phyloP scores from a whole-genome alignment of 2,797 vertebrate genomes.

The Periparus ater region DNA sequence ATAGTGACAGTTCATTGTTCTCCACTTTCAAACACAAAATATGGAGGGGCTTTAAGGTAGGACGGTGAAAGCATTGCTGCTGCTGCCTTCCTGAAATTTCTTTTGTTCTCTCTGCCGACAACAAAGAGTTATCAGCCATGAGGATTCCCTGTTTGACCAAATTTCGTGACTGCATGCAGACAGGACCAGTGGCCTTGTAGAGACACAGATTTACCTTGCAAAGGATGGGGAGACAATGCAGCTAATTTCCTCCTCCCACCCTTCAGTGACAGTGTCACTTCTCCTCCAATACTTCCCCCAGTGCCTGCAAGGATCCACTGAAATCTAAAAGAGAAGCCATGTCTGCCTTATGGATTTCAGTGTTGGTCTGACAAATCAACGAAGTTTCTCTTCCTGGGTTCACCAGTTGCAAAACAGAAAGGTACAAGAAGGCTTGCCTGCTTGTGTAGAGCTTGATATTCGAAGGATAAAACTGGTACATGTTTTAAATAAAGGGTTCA shows the following conservation, averaged over 20 bases:
- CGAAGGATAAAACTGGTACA: fast-evolving
- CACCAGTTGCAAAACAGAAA: background rate
- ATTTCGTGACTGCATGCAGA: background rate
- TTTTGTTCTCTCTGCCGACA: background rate
- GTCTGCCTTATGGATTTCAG: background rate
- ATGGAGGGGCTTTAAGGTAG: background rate
- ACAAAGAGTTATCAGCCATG: background rate
- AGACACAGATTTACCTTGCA: background rate
- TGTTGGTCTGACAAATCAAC: background rate
- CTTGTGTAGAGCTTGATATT: background rate
- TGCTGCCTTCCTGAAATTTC: background rate
- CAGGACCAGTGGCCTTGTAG: background rate
- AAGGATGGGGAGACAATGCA: background rate
- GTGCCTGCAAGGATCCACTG: background rate
- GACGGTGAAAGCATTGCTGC: background rate
- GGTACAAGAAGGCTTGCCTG: background rate
- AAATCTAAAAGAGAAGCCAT: background rate
- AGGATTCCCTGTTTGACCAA: background rate
- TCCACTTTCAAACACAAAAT: constrained; percentile 33
- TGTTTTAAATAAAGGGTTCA: background rate
- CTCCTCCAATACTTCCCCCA: background rate
- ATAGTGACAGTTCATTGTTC: constrained; percentile 56
- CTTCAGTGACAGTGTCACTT: background rate
- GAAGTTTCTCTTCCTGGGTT: background rate
- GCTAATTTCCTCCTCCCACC: background rate